Evolutionary conservation across 2,797 vertebrate species (phyloP).

Genomic region (Acrocephalus scirpaceus): DNA sequence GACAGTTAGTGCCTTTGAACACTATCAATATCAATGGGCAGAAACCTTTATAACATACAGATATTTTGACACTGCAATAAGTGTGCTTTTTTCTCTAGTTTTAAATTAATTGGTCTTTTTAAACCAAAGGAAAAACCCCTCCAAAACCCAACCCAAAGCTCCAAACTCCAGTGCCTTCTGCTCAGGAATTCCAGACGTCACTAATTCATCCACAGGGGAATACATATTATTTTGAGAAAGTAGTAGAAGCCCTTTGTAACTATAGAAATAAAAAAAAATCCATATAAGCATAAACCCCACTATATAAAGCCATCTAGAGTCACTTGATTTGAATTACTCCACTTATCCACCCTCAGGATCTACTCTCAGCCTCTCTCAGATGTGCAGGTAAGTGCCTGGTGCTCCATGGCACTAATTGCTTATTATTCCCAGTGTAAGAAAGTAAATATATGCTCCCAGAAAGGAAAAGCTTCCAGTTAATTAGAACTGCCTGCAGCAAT

Average conservation of each 20-base stretch:
- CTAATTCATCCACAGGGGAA: not conserved
- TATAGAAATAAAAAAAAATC: not conserved
- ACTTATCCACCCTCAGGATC: not conserved
- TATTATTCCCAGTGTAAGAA: conserved; percentile 17
- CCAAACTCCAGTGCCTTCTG: not conserved
- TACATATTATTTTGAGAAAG: not conserved
- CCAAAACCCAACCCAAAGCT: not conserved
- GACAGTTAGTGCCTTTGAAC: not conserved
- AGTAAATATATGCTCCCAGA: not conserved
- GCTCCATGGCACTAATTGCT: conserved; percentile 5
- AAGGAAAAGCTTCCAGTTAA: conserved; percentile 25
- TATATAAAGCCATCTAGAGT: not conserved
- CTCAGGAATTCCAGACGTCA: not conserved
- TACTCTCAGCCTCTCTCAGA: not conserved
- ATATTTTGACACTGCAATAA: not conserved
- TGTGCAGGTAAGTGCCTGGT: not conserved
- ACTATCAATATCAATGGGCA: not conserved
- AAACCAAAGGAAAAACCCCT: not conserved
- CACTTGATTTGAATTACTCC: not conserved
- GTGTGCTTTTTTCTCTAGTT: not conserved
- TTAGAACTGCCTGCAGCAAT: conserved; percentile 19
- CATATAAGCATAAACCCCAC: not conserved
- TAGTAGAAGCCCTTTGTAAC: not conserved
- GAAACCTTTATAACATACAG: not conserved
- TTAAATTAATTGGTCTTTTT: not conserved